phyloP scores from a whole-genome alignment of 2,888 invertebrate species.

The Spicauda simplicius region DNA sequence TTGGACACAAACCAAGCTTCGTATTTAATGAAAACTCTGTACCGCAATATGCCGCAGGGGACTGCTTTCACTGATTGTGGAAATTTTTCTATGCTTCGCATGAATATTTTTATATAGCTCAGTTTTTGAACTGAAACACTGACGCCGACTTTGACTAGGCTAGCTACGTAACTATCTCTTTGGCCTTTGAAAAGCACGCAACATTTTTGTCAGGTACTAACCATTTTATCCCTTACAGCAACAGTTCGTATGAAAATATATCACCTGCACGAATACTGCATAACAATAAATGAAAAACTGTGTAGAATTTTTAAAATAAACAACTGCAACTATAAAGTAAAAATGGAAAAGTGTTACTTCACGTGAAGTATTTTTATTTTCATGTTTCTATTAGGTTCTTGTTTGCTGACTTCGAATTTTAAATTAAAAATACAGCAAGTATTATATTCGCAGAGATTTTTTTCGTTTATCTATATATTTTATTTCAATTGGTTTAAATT shows the following conservation, averaged over 20 bases:
- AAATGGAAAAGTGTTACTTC: conserved; percentile 2
- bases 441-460: too few relatives aligned
- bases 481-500: too few relatives aligned
- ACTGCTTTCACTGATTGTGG: conserved; percentile 77
- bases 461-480: too few relatives aligned
- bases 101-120: conserved; percentile 66
- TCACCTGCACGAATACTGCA: conserved; percentile 27
- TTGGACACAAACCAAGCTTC: conserved; percentile 70
- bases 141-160: conserved; percentile 30
- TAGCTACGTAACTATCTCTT: conserved; percentile 26
- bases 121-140: conserved; percentile 32
- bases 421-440: too few relatives aligned
- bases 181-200: conserved; percentile 22
- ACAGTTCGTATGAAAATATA: conserved; percentile 31
- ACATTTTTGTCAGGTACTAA: conserved; percentile 14
- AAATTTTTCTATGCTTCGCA: conserved; percentile 69
- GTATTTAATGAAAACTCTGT: conserved; percentile 82
- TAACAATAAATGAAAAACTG: conserved; percentile 21
- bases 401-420: too few relatives aligned
- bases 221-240: conserved; percentile 20
- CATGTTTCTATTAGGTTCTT: background rate
- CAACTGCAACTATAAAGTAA: background rate
- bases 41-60: conserved; percentile 77
- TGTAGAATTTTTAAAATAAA: conserved; percentile 9
- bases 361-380: background rate